phyloP scores from a whole-genome alignment of 2,797 vertebrate genomes.

The Nyctibius grandis region DNA sequence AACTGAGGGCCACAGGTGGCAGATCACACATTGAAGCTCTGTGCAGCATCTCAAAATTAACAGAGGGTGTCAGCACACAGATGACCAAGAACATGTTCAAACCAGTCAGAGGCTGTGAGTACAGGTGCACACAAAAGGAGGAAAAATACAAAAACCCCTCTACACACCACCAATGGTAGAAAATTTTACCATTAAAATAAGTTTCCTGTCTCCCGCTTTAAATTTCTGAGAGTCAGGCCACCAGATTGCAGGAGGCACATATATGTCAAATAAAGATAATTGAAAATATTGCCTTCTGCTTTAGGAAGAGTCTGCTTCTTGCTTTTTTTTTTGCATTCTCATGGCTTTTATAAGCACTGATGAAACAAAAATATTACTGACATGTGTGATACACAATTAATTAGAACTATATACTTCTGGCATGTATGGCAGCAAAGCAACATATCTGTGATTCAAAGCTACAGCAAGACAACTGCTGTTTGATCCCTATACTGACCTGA shows the following conservation, averaged over 20 bases:
- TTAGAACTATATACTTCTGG: background rate
- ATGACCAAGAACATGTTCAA: background rate
- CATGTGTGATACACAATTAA: background rate
- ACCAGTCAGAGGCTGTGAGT: background rate
- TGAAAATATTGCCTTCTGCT: background rate
- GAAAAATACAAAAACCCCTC: background rate
- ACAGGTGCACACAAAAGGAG: background rate
- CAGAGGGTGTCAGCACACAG: background rate
- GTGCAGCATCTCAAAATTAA: background rate
- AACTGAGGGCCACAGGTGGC: background rate
- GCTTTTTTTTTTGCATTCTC: background rate
- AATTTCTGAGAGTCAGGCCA: background rate
- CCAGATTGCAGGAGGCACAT: background rate
- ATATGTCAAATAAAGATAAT: background rate
- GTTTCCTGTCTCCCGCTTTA: background rate
- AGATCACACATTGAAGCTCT: background rate
- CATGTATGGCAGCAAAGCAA: background rate
- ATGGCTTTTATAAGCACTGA: background rate
- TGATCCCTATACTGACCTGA: background rate
- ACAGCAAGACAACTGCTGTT: background rate
- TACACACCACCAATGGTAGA: background rate
- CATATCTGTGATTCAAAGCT: background rate
- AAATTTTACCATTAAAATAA: background rate
- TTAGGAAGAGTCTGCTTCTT: background rate
- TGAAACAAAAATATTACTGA: background rate